Percentiles rank a stretch among this genome's conserved stretches.
phyloP scores from a whole-genome alignment of 2,888 invertebrate species.

The Drymonia ruficornis region DNA sequence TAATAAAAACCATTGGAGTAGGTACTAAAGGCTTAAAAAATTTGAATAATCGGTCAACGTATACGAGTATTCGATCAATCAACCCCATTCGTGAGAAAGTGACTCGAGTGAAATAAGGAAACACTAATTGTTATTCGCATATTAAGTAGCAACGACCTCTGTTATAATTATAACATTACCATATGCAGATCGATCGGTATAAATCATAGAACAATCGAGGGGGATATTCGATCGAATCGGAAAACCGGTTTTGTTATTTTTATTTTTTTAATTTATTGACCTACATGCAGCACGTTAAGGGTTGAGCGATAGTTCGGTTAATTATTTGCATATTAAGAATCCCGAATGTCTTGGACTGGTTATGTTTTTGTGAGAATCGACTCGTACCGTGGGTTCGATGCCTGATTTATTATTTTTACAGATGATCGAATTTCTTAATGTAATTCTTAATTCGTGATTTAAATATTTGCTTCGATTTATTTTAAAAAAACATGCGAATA shows the following conservation, averaged over 20 bases:
- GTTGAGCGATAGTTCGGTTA: conserved; percentile 57
- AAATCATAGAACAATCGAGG: conserved; percentile 83
- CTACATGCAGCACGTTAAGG: conserved; percentile 60
- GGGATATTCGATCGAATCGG: conserved; percentile 39
- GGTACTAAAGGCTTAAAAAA: background rate
- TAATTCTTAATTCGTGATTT: conserved; percentile 34
- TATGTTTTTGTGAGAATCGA: conserved; percentile 64
- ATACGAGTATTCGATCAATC: conserved; percentile 60
- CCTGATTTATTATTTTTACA: conserved; percentile 64
- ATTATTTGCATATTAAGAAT: conserved; percentile 76
- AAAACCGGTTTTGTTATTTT: conserved; percentile 65
- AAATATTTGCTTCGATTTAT: conserved; percentile 22
- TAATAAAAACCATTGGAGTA: background rate
- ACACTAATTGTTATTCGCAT: conserved; percentile 82
- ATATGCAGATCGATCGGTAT: conserved; percentile 78
- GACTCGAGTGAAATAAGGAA: conserved; percentile 68
- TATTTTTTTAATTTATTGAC: conserved; percentile 77
- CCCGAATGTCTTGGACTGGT: conserved; percentile 52
- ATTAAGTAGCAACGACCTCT: conserved; percentile 69
- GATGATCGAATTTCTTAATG: conserved; percentile 50
- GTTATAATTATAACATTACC: conserved; percentile 73
- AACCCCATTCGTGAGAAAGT: conserved; percentile 78
- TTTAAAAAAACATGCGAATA: conserved; percentile 8
- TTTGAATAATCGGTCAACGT: conserved; percentile 21
- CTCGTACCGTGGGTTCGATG: conserved; percentile 44